phyloP scores from a whole-genome alignment of 2,113 vertebrate species.

The Dascyllus trimaculatus region DNA sequence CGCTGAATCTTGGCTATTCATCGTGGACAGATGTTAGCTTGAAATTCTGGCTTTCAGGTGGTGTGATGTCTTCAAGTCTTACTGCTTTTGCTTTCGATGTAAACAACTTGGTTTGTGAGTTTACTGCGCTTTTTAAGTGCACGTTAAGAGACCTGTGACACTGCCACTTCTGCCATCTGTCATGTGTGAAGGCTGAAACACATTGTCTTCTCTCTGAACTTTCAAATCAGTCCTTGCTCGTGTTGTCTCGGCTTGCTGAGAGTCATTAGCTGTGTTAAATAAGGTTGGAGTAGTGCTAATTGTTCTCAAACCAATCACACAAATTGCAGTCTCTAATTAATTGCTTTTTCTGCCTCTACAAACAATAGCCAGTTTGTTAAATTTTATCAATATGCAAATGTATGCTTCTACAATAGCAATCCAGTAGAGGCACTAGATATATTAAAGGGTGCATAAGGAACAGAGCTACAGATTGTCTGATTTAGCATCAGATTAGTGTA shows the following conservation, averaged over 20 bases:
- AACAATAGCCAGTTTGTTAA: slow-evolving; percentile 43
- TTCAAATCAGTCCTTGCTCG: slow-evolving; percentile 23
- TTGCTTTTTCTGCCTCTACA: slow-evolving; percentile 37
- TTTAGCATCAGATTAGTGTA: background rate
- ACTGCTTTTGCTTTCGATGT: background rate
- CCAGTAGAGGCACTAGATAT: background rate
- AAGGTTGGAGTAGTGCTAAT: slow-evolving; percentile 46
- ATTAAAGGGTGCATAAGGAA: slow-evolving; percentile 4
- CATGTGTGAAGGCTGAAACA: slow-evolving; percentile 13
- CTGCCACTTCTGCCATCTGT: background rate
- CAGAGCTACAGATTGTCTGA: background rate
- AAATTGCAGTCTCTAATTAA: slow-evolving; percentile 43
- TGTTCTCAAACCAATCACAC: slow-evolving; percentile 54
- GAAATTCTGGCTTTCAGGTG: slow-evolving; percentile 5
- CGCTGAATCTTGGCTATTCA: background rate
- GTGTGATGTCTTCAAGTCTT: background rate
- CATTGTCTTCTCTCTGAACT: slow-evolving; percentile 38
- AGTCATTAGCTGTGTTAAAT: slow-evolving; percentile 58
- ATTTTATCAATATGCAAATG: slow-evolving; percentile 41
- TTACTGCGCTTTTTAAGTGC: background rate
- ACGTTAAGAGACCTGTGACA: slow-evolving; percentile 1
- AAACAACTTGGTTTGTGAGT: background rate
- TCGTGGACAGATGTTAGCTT: background rate
- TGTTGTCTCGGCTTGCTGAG: slow-evolving; percentile 18
- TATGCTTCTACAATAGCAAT: background rate